Evolutionary conservation across 2,888 invertebrate species (phyloP).

Genomic region (Eurytoma californica): DNA sequence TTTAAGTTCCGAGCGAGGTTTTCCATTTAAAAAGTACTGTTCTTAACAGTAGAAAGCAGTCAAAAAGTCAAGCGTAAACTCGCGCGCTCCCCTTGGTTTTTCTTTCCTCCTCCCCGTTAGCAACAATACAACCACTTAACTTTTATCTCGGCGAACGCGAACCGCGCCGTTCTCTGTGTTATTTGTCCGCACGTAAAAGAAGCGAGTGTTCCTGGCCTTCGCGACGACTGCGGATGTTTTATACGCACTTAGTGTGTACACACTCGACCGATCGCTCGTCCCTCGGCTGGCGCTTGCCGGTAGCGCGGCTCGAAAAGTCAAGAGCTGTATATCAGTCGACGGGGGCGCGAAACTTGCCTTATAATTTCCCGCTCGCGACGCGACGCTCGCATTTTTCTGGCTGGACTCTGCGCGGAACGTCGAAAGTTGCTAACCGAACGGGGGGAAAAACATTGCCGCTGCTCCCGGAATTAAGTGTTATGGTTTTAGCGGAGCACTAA

Average conservation of each 20-base stretch:
- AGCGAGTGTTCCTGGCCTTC: conserved; percentile 19
- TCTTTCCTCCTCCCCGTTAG: not conserved
- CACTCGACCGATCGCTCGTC: conserved; percentile 31
- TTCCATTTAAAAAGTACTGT: too few species aligned
- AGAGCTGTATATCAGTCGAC: conserved; percentile 57
- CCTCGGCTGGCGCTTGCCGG: not conserved
- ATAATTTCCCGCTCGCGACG: conserved; percentile 57
- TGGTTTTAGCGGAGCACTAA: conserved; percentile 5
- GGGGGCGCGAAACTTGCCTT: conserved; percentile 58
- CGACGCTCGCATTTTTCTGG: conserved; percentile 15
- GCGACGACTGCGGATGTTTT: conserved; percentile 27
- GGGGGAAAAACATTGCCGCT: not conserved
- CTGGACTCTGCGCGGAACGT: not conserved
- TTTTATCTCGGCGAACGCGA: conserved; percentile 4
- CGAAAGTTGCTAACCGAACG: conserved; percentile 4
- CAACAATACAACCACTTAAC: conserved; percentile 6
- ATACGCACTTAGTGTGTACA: conserved; percentile 30
- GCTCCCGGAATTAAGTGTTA: not conserved
- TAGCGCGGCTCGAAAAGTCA: conserved; percentile 1
- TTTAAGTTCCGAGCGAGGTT: too few species aligned
- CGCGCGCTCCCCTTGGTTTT: not conserved
- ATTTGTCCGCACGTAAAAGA: conserved; percentile 28
- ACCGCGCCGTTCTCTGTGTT: too few species aligned
- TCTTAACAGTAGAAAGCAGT: too few species aligned
- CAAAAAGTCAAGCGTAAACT: too few species aligned